Evolutionary conservation across 1,140 invertebrate species (phyloP).

Genomic region (Drosophila grimshawi): DNA sequence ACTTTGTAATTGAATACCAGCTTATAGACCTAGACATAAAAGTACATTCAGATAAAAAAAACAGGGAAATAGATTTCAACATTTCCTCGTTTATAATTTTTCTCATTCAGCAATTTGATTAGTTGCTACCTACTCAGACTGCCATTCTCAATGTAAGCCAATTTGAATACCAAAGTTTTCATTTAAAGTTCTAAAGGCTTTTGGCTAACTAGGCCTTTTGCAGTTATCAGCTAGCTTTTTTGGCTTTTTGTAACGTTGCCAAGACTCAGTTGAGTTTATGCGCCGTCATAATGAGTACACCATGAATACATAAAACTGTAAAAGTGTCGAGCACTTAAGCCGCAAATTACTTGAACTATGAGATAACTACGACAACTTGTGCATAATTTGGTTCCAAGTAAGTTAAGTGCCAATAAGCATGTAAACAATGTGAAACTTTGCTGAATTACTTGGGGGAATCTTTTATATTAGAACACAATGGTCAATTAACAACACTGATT

Average conservation of each 20-base stretch:
- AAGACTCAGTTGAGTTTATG: constrained; percentile 1
- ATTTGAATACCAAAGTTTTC: constrained; percentile 7
- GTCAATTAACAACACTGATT: not conserved
- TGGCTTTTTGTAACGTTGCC: not conserved
- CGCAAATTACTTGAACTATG: constrained; percentile 4
- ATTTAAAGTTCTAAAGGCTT: not conserved
- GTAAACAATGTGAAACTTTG: constrained; percentile 15
- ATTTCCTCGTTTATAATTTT: too few relatives aligned
- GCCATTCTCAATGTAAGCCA: not conserved
- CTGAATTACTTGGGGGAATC: not conserved
- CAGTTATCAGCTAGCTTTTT: constrained; percentile 2
- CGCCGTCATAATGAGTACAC: constrained; percentile 6
- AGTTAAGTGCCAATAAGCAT: constrained; percentile 1
- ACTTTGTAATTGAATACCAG: constrained; percentile 48
- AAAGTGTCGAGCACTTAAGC: constrained; percentile 21
- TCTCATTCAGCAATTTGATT: constrained; percentile 7
- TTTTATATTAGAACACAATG: not conserved
- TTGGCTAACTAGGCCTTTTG: not conserved
- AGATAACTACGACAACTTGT: constrained; percentile 1
- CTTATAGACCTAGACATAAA: constrained; percentile 1
- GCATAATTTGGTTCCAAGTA: constrained; percentile 6
- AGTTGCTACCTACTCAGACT: not conserved
- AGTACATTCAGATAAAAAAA: too few relatives aligned
- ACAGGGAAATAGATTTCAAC: too few relatives aligned
- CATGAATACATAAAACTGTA: constrained; percentile 5